These are phyloP conservation scores for Indri indri DNA, from an alignment of 2,113 vertebrate genomes.

Conservation along the genomic window DNA sequence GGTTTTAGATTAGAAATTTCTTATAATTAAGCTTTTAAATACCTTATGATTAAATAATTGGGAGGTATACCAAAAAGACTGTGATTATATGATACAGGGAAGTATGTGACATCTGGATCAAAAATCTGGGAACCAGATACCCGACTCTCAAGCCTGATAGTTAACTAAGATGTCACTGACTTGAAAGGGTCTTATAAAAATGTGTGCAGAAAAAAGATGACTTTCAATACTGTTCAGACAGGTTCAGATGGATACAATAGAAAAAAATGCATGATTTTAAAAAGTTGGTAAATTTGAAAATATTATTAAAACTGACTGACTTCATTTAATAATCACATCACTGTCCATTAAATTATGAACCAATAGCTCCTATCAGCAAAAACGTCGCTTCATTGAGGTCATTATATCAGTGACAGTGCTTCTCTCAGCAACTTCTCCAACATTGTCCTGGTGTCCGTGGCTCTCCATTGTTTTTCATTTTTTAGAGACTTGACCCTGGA, in stretches of 20 bases:
- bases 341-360: background rate
- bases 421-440: background rate
- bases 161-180: background rate
- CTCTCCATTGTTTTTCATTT: accelerated
- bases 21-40: background rate
- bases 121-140: background rate
- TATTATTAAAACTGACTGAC: background rate
- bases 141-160: background rate
- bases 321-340: background rate
- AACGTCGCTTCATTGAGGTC: background rate
- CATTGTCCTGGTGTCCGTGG: accelerated
- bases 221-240: background rate
- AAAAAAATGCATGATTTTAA: background rate
- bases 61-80: background rate
- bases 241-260: background rate
- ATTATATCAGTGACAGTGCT: background rate
- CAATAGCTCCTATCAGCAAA: background rate
- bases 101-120: background rate
- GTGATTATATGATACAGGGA: background rate
- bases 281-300: background rate
- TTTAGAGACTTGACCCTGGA: background rate
- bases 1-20: background rate
- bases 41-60: background rate
- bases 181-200: background rate
- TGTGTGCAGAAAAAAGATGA: background rate